Evolutionary conservation across 1,140 invertebrate species (phyloP), one percentile per base, ranked within the genome.

Genomic region (Antheraea mylitta): DNA sequence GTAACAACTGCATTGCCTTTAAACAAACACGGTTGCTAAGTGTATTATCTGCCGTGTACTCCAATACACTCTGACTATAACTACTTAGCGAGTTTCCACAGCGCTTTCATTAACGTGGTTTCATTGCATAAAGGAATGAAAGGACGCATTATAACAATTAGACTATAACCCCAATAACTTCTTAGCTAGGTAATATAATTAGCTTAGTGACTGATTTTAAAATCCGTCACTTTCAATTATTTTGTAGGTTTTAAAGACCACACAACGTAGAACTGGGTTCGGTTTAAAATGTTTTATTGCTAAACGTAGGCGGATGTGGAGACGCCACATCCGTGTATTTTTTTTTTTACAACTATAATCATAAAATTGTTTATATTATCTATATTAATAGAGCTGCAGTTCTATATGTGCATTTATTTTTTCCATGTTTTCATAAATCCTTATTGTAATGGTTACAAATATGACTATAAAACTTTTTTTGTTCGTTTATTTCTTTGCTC

Each of bases 1-100:
- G 69, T 72, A 79, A 80, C 73, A 82, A 78, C 74, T 82, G 76
- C 77, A 78, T 84, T 78, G 71, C 74, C 64, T 80, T 66, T 76
- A 76, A 79, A 82, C 78, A 82, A 77, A 83, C 73, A 77, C 16
- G 45, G 68, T 72, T 73, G 66, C 72, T 79, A 78, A 79, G 76
- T 76, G 78, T 80, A 79, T 80, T 82, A 80, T 71, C 72, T 76
- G 69, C 70, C 61, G 68, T 75, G 75, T 72, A 68, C 67, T 76
- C 63, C 68, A 74, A 71, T 78, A 71, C 73, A 79, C 71, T 77
- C 74, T 77, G 76, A 81, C 74, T 77, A 71, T 67, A 80, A 77
- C 73, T 80, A 82, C 74, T 78, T 83, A 80, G 68, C 74, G 65
- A 75, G 72, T 78, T 76, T 69, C 73, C 77, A 66, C 69, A 71